Base-by-base conservation (phyloP, 2,797 vertebrate species). In the Chelmon rostratus region DNA sequence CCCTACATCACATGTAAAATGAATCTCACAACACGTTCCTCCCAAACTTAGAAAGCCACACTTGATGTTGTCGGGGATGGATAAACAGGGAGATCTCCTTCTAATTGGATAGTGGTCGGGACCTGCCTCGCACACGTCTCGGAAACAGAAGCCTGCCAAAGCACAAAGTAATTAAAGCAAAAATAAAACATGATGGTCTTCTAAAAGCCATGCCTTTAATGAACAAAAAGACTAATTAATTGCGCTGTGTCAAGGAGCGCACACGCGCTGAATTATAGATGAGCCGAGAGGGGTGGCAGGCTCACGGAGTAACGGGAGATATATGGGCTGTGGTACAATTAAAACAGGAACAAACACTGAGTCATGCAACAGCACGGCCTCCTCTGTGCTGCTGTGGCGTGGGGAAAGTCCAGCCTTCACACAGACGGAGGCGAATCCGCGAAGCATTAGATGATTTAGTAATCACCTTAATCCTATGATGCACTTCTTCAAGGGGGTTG, bases 181-280 rank as follows among this genome's bases (percentile, higher is more conserved):
- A 94, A 94, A 91, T 89, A 91, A 94, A 93, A 91, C 92, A 91
- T 90, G 91, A 90, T 83, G 82, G 80, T 90, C 91, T 92, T 89
- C 84, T 90, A 88, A 91, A 92, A 90, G 89, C 75, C 68, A 46
- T 68, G 82, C 81, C 79, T 90, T 92, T 93, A 94, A 93, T 93
- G 84, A 93, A 94, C 89, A 94, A 93, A 95, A 92, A 86, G 84
- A 91, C 86, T 91, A 93, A 94, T 93, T 94, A 94, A 94, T 91
- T 90, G 88, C 75, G 42, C 68, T 84, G 85, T 92, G 87, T 91
- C 89, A 93, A 82, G 78, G 88, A 92, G 85, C 64, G 25, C 75
- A 83, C 86, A 85, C 16, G 33, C 37, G 8, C 80, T 94, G 89
- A 93, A 95, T 93, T 90, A 93, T 92, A 86, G 83, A 95, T 92